Evolutionary conservation across 1,140 invertebrate genomes (phyloP), one percentile per base, ranked within the genome.

Genomic region (Apis laboriosa): DNA sequence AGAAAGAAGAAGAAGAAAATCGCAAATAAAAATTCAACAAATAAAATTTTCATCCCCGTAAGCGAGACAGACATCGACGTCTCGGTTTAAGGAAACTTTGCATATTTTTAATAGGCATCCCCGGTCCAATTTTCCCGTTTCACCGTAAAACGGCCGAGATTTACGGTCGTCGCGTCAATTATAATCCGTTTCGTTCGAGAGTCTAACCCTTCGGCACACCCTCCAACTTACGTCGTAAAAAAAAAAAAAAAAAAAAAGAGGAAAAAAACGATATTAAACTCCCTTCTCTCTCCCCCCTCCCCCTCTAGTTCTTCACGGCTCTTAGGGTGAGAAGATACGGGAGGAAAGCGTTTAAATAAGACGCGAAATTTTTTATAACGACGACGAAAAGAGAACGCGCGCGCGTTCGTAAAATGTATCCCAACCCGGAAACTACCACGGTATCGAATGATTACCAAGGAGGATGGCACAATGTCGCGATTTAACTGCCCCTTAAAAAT

Each of bases 161-260:
- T 94, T 94, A 94, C 89, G 90, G 73, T 80, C 90, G 88, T 92
- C 90, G 89, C 90, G 90, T 92, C 92, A 94, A 94, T 94, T 94
- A 94, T 94, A 94, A 94, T 91, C 89, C 91, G 85, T 94, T 93
- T 93, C 93, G 92, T 93, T 93, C 90, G 70, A 80, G 73, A 87
- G 84, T 71, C 71, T 83, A 83, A 83, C 79, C 71, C 85, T 85
- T 66, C 19, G 83, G 76, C 77, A 80, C 83, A 82, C 82, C 90
- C 92, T 92, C 88, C 88, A 93, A 94, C 91, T 94, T 93, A 90
- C 88, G 91, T 94, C 93, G 92, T 94, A 94, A 94, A 82, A 82
- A 93, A 28, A 17, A 13, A 17, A 43, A 43, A 43, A 7, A 43
- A 4, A 43, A 7, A 7, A 43, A 43, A 43, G 5, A 43, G 5